Conservation (phyloP, 2,888 invertebrate genomes). For the Stenolophus ochropezus region DNA sequence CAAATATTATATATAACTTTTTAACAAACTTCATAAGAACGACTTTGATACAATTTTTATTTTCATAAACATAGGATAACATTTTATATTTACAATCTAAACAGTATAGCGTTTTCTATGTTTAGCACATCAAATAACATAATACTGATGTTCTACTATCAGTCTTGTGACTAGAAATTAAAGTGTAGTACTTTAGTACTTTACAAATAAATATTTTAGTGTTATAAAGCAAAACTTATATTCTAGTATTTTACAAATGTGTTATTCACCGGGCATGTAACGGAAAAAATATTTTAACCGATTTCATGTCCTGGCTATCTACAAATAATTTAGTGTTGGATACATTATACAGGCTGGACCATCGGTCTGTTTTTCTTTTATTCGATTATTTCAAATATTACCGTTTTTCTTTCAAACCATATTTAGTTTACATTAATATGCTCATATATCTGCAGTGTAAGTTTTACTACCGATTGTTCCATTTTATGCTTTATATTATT, state of each 20-base stretch:
- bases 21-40: slow-evolving; percentile 35
- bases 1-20: slow-evolving; percentile 15
- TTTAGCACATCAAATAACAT: slow-evolving; percentile 31
- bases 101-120: neutral
- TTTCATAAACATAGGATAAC: slow-evolving; percentile 8
- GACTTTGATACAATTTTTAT: slow-evolving; percentile 30
- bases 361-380: no score
- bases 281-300: neutral
- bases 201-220: neutral
- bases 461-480: no score
- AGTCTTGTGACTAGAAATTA: slow-evolving; percentile 5
- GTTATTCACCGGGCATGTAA: neutral
- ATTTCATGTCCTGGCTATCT: no score
- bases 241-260: neutral
- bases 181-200: neutral
- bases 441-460: no score
- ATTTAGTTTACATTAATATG: no score
- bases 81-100: slow-evolving; percentile 20
- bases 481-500: no score
- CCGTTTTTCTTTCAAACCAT: no score
- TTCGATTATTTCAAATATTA: no score
- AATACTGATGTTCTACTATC: slow-evolving; percentile 7
- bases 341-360: no score
- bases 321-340: no score
- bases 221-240: neutral